These are phyloP conservation scores for Sycophaga agraensis DNA, from an alignment of 1,140 invertebrate species.

Conservation along the genomic window DNA sequence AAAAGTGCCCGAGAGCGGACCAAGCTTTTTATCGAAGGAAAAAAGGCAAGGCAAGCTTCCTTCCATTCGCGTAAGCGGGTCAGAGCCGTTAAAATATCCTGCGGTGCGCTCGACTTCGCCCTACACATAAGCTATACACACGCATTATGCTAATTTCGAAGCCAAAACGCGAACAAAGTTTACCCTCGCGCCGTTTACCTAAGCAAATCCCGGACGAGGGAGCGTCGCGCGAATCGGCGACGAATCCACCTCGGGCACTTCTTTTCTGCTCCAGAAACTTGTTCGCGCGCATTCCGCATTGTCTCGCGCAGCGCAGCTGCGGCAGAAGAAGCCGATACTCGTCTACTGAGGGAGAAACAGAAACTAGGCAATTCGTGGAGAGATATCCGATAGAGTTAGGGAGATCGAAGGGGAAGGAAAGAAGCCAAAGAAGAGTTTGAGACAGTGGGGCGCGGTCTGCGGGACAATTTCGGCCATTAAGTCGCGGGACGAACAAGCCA, in stretches of 20 bases:
- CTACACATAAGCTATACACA: conserved; percentile 2
- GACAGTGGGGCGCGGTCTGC: too few relatives aligned
- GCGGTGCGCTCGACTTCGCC: neutral
- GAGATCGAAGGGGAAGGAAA: too few relatives aligned
- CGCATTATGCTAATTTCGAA: conserved; percentile 37
- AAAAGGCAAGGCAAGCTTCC: neutral
- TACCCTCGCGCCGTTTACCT: conserved; percentile 33
- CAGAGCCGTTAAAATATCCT: neutral
- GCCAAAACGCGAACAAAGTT: conserved; percentile 36
- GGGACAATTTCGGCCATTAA: too few relatives aligned
- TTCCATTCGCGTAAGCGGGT: neutral
- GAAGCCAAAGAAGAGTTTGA: too few relatives aligned
- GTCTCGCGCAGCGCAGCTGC: conserved; percentile 5
- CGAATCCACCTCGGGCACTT: conserved; percentile 1
- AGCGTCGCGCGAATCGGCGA: conserved; percentile 1
- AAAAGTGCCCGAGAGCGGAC: too few relatives aligned
- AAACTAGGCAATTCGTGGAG: too few relatives aligned
- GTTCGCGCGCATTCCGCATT: conserved; percentile 29
- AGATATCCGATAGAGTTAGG: too few relatives aligned
- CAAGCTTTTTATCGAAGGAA: too few relatives aligned
- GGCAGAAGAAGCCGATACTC: too few relatives aligned
- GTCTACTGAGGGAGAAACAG: too few relatives aligned
- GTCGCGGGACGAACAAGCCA: too few relatives aligned
- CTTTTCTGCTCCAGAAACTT: conserved; percentile 32
- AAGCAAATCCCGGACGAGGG: conserved; percentile 23